Percentiles rank a stretch among this genome's conserved stretches.
Evolutionary conservation across 1,140 invertebrate species (phyloP).

Genomic region (Megalonaias nervosa): DNA sequence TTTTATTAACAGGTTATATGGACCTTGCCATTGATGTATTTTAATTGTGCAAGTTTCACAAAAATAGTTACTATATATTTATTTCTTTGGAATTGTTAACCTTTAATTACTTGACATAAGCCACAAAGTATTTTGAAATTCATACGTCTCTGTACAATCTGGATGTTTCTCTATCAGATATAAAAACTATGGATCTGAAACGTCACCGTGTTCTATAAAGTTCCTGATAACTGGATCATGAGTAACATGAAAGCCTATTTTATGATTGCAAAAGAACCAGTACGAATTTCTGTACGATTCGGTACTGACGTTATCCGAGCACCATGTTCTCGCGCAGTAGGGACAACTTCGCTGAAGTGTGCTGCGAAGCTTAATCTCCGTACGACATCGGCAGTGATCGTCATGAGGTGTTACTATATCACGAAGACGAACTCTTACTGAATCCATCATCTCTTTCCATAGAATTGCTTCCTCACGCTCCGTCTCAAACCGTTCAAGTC

Average conservation of each 20-base stretch:
- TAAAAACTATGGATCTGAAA: background rate
- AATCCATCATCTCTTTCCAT: conserved; percentile 8
- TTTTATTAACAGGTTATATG: too few species aligned
- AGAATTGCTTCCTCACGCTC: conserved; percentile 6
- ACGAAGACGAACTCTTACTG: conserved; percentile 17
- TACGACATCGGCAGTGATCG: conserved; percentile 28
- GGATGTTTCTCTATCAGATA: too few species aligned
- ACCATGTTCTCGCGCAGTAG: conserved; percentile 22
- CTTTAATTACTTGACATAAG: too few species aligned
- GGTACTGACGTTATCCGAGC: conserved; percentile 22
- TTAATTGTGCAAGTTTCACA: too few species aligned
- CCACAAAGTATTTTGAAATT: too few species aligned
- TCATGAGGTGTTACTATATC: conserved; percentile 23
- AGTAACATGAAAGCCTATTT: conserved; percentile 19
- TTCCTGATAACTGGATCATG: conserved; percentile 20
- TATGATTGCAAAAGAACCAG: conserved; percentile 29
- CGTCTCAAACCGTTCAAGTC: conserved; percentile 6
- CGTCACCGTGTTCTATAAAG: conserved; percentile 18
- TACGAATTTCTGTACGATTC: conserved; percentile 24
- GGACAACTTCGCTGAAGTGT: conserved; percentile 16
- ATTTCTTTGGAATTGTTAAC: too few species aligned
- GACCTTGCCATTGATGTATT: too few species aligned
- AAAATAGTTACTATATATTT: too few species aligned
- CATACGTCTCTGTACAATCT: too few species aligned
- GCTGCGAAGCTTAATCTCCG: conserved; percentile 23